phyloP scores from a whole-genome alignment of 2,888 invertebrate species.

The Orchesellides sinensis region DNA sequence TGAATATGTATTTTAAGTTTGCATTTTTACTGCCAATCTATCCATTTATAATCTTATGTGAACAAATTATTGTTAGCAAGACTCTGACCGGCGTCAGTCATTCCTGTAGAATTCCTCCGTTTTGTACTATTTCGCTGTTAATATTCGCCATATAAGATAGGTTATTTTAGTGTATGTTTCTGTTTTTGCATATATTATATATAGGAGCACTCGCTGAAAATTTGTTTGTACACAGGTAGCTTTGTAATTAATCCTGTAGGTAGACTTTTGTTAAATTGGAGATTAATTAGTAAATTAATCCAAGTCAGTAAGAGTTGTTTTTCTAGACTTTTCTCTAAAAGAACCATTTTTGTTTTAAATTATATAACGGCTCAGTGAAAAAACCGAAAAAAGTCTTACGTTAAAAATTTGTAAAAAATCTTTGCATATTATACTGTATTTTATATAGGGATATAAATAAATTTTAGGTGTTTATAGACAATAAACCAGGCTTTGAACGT shows the following conservation, averaged over 20 bases:
- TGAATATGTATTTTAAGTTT: neutral
- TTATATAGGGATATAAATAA: too few relatives aligned
- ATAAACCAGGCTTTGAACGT: too few relatives aligned
- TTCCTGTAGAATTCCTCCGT: conserved; percentile 70
- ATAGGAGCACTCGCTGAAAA: too few relatives aligned
- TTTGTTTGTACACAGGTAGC: neutral
- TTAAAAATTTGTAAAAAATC: too few relatives aligned
- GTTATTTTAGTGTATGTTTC: neutral
- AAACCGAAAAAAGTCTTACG: too few relatives aligned
- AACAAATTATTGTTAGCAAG: conserved; percentile 41
- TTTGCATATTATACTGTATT: too few relatives aligned
- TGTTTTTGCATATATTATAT: too few relatives aligned
- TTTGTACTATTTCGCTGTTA: conserved; percentile 65
- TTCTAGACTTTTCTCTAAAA: neutral
- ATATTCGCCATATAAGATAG: conserved; percentile 20
- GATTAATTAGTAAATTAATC: too few relatives aligned
- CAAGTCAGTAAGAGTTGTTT: neutral
- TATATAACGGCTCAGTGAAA: too few relatives aligned
- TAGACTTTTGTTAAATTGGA: neutral
- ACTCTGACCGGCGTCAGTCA: conserved; percentile 71
- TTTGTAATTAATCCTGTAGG: neutral
- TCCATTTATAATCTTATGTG: neutral
- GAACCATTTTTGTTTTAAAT: too few relatives aligned
- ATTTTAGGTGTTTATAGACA: too few relatives aligned
- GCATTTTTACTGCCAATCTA: conserved; percentile 8